Percentiles rank a stretch among this genome's conserved stretches.
phyloP scores from a whole-genome alignment of 2,797 vertebrate species.

The Notolepis coatsorum region DNA sequence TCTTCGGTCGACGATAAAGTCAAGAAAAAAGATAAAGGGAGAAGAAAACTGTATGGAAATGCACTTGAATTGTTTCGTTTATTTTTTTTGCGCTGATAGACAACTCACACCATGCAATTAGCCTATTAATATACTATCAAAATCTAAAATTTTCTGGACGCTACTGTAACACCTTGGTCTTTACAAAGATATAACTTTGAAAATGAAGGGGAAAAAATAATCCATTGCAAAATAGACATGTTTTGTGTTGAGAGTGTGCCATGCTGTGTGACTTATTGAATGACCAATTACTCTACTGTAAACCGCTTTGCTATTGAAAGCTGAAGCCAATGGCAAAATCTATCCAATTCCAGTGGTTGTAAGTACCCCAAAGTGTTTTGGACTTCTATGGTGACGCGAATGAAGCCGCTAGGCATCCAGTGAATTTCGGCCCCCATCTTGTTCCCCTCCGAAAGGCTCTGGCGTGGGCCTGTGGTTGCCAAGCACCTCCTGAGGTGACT shows the following conservation, averaged over 20 bases:
- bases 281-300: constrained; percentile 74
- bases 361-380: constrained; percentile 76
- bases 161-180: constrained; percentile 28
- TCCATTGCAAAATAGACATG: constrained; percentile 60
- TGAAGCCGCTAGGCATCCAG: constrained; percentile 75
- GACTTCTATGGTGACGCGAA: constrained; percentile 75
- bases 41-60: constrained; percentile 63
- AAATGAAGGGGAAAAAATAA: constrained; percentile 38
- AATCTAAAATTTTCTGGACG: constrained; percentile 33
- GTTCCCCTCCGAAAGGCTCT: constrained; percentile 79
- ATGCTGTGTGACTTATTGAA: constrained; percentile 75
- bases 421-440: constrained; percentile 78
- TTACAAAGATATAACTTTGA: constrained; percentile 29
- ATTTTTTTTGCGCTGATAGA: constrained; percentile 17
- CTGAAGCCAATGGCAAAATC: constrained; percentile 71
- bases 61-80: constrained; percentile 31
- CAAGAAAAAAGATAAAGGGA: constrained; percentile 41
- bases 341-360: constrained; percentile 74
- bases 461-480: constrained; percentile 79
- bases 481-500: constrained; percentile 87
- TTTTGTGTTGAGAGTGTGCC: constrained; percentile 66
- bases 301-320: constrained; percentile 74
- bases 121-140: constrained; percentile 34
- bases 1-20: constrained; percentile 66
- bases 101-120: constrained; percentile 35